A percentile compares a stretch with the other conserved stretches of the same genome.
Conservation (phyloP, 2,888 invertebrate genomes). For the Drosophila mettleri region DNA sequence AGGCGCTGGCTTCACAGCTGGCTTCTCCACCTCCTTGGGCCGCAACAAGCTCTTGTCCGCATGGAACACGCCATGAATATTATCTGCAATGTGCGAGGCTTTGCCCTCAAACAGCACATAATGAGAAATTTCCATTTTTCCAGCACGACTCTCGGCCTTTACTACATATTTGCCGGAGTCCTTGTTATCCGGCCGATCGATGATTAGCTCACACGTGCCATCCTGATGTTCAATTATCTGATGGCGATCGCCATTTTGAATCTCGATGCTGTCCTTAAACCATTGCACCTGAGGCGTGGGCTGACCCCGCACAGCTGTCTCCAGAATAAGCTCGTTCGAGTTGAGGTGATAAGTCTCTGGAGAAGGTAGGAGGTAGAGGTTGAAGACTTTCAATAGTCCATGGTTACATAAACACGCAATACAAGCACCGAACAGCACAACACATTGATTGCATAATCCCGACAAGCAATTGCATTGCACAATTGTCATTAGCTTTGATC, state of each 20-base stretch:
- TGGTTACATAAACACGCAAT: constrained; percentile 45
- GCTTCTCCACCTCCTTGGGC: constrained; percentile 74
- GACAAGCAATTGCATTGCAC: constrained; percentile 63
- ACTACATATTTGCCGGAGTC: constrained; percentile 92
- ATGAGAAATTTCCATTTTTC: constrained; percentile 90
- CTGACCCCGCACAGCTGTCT: constrained; percentile 91
- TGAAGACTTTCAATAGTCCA: constrained; percentile 4
- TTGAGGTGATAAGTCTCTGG: constrained; percentile 89
- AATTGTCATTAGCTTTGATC: constrained; percentile 47
- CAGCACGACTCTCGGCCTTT: constrained; percentile 90
- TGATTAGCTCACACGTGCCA: constrained; percentile 90
- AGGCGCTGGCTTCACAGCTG: constrained; percentile 39
- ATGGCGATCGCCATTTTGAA: constrained; percentile 87
- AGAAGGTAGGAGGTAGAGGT: constrained; percentile 5
- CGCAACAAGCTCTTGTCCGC: constrained; percentile 83
- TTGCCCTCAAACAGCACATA: constrained; percentile 89
- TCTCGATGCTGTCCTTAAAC: constrained; percentile 89
- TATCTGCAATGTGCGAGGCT: constrained; percentile 84
- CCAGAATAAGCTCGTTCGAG: constrained; percentile 91
- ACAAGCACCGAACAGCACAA: constrained; percentile 14
- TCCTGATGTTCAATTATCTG: constrained; percentile 90
- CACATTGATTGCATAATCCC: too few species aligned
- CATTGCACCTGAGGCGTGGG: constrained; percentile 91
- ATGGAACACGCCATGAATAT: constrained; percentile 85
- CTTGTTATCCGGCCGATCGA: constrained; percentile 88